These are phyloP conservation scores for Pseudoatta argentina DNA, from an alignment of 1,140 invertebrate species.

Conservation along the genomic window DNA sequence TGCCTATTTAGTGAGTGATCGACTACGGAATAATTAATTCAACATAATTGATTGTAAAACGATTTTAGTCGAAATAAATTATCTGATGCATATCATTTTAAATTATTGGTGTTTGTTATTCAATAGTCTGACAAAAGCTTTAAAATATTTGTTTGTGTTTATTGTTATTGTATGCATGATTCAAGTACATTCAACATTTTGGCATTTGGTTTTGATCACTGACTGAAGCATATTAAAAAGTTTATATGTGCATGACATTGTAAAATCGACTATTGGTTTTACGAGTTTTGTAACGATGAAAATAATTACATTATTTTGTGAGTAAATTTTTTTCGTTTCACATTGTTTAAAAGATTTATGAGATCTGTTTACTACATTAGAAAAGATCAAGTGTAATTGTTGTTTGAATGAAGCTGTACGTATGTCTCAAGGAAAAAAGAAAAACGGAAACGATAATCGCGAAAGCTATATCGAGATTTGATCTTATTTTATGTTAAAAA, in stretches of 20 bases:
- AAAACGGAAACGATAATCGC: conserved; percentile 25
- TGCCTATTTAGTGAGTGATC: conserved; percentile 78
- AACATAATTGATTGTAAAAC: conserved; percentile 71
- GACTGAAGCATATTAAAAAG: background rate
- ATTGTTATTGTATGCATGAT: conserved; percentile 20
- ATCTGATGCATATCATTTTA: conserved; percentile 77
- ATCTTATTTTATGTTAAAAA: conserved; percentile 25
- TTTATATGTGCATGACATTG: background rate
- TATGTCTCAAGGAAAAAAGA: conserved; percentile 61
- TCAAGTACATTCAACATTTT: conserved; percentile 2
- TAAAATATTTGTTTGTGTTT: conserved; percentile 13
- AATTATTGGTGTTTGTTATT: conserved; percentile 72
- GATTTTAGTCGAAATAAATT: conserved; percentile 76
- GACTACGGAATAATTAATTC: conserved; percentile 73
- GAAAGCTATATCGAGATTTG: conserved; percentile 59
- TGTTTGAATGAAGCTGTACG: conserved; percentile 61
- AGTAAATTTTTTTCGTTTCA: conserved; percentile 27
- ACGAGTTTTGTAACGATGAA: background rate
- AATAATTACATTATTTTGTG: background rate
- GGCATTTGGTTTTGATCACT: conserved; percentile 8
- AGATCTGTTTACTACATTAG: conserved; percentile 70
- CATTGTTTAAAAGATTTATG: conserved; percentile 61
- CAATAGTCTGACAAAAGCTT: conserved; percentile 42
- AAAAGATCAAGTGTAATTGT: conserved; percentile 30
- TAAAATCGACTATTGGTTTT: conserved; percentile 11